phyloP scores from a whole-genome alignment of 2,113 vertebrate genomes.

The Taxidea taxus region DNA sequence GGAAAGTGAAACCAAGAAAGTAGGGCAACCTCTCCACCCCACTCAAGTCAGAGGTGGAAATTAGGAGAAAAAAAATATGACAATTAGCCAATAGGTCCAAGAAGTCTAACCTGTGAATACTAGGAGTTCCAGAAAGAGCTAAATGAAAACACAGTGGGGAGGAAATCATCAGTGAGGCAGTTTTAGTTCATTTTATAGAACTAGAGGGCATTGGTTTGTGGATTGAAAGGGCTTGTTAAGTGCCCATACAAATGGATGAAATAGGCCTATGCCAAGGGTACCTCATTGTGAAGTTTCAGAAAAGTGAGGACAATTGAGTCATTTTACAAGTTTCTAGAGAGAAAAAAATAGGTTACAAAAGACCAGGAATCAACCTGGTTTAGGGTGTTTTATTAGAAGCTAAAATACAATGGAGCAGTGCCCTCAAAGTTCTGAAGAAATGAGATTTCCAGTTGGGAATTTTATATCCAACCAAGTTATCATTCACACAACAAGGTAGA shows the following conservation, averaged over 20 bases:
- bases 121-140: neutral
- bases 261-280: neutral
- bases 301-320: neutral
- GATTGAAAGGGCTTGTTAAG: neutral
- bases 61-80: neutral
- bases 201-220: neutral
- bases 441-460: neutral
- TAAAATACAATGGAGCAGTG: neutral
- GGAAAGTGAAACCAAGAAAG: neutral
- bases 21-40: neutral
- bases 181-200: neutral
- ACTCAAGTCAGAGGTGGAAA: neutral
- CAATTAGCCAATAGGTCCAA: neutral
- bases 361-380: neutral
- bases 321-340: neutral
- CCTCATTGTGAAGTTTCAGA: neutral
- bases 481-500: neutral
- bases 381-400: neutral
- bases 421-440: neutral
- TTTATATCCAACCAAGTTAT: neutral
- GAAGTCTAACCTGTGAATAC: neutral
- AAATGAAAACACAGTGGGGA: neutral
- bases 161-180: neutral
- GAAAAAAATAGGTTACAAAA: neutral
- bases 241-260: neutral